These are phyloP conservation scores for Notolabrus celidotus DNA, from an alignment of 2,797 vertebrate species.

Conservation along the genomic window DNA sequence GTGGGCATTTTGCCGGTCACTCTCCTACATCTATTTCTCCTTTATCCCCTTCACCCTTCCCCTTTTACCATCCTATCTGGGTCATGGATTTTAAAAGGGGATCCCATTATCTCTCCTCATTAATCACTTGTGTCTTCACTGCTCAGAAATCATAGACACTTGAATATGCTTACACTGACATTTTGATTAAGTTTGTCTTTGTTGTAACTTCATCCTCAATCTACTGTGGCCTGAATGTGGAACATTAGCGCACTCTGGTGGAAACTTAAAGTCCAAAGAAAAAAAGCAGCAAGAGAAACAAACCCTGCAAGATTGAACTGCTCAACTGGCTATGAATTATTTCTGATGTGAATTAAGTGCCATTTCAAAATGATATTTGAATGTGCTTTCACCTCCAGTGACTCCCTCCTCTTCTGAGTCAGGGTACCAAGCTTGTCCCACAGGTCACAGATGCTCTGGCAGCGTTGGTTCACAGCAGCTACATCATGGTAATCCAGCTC, in stretches of 20 bases:
- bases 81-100: conserved; percentile 48
- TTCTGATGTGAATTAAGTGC: too few species aligned
- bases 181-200: conserved; percentile 29
- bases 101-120: conserved; percentile 54
- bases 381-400: conserved; percentile 88
- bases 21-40: conserved; percentile 54
- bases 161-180: conserved; percentile 27
- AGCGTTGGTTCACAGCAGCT: conserved; percentile 93
- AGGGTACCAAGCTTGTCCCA: conserved; percentile 97
- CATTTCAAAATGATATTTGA: not conserved
- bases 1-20: conserved; percentile 61
- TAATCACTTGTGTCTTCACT: conserved; percentile 41
- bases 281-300: too few species aligned
- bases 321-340: not conserved
- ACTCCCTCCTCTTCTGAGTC: conserved; percentile 96
- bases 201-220: conserved; percentile 3
- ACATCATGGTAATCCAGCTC: conserved; percentile 96
- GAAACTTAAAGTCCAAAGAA: conserved; percentile 9
- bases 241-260: conserved; percentile 73
- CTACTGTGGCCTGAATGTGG: conserved; percentile 6
- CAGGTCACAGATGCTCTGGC: conserved; percentile 98
- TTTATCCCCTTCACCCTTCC: conserved; percentile 41
- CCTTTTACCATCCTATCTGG: conserved; percentile 38
- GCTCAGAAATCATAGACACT: conserved; percentile 34
- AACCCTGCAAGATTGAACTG: too few species aligned